Evolutionary conservation across 2,888 invertebrate species (phyloP), one percentile per base, ranked within the genome.

Genomic region (Rotaria magnacalcarata): DNA sequence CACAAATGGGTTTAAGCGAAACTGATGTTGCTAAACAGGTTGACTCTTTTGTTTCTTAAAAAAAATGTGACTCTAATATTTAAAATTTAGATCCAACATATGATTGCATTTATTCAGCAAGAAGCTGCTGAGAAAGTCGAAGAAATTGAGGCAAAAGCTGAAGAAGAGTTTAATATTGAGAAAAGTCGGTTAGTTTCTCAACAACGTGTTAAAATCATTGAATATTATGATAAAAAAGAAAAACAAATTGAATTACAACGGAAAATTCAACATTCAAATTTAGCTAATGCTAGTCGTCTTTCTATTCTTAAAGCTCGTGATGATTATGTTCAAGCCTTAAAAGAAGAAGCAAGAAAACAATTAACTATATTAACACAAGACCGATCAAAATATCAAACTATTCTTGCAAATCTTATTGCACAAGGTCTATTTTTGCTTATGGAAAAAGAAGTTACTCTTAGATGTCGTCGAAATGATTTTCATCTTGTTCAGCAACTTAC

Each of bases 71-170:
- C 14, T 14, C 3, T 11, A 52, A 8, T 14, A 52, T 16, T 16
- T 86, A 92, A 92, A 88, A 52, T 11, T 16, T 92, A 98, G 97
- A 98, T 99, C 92, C 96, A 97, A 93, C 98, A 99, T 92, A 99
- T 99, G 99, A 98, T 99, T 96, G 97, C 97, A 92, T 99, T 99
- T 94, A 99, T 99, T 92, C 98, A 99, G 93, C 98, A 99, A 93
- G 98, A 99, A 93, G 99, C 99, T 92, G 98, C 96, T 93, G 99
- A 99, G 93, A 99, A 99, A 92, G 98, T 97, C 85, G 99, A 99
- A 92, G 99, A 99, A 94, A 98, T 99, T 91, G 98, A 99, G 93
- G 97, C 98, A 85, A 98, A 92, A 60, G 98, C 99, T 84, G 98
- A 99, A 91, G 99, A 99, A 92, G 99, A 99, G 92, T 99, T 99